A percentile compares a stretch with the other conserved stretches of the same genome.
phyloP scores from a whole-genome alignment of 2,888 invertebrate species.

The Orthonychiurus folsomi region DNA sequence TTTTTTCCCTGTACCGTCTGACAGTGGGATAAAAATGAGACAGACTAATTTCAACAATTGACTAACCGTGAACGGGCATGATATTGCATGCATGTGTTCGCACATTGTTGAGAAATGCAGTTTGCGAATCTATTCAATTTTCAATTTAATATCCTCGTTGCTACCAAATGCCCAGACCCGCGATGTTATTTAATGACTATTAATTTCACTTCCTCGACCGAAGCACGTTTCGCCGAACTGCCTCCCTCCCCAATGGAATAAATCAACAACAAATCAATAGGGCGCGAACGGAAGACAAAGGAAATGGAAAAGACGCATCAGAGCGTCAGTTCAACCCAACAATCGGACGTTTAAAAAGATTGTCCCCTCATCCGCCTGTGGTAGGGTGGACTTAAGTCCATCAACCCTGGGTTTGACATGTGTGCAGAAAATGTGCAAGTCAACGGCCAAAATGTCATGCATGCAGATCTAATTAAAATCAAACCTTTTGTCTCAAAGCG shows the following conservation, averaged over 20 bases:
- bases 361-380: not conserved
- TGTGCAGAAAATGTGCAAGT: not conserved
- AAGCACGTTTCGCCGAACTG: too few relatives aligned
- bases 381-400: not conserved
- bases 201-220: not conserved
- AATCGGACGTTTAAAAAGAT: too few relatives aligned
- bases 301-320: not conserved
- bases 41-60: not conserved
- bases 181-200: not conserved
- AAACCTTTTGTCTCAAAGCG: not conserved
- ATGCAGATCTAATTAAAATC: conserved; percentile 1
- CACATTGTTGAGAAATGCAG: not conserved
- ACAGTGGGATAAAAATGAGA: not conserved
- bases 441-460: not conserved
- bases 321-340: too few relatives aligned
- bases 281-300: not conserved
- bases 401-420: not conserved
- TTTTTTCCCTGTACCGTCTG: not conserved
- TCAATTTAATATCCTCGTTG: not conserved
- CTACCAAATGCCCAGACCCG: not conserved
- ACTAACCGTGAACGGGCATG: not conserved
- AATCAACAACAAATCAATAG: not conserved
- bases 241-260: too few relatives aligned
- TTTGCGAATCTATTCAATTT: too few relatives aligned
- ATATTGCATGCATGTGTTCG: not conserved